These are phyloP conservation scores for Zaprionus ghesquierei DNA, from an alignment of 1,140 invertebrate genomes.

Conservation along the genomic window DNA sequence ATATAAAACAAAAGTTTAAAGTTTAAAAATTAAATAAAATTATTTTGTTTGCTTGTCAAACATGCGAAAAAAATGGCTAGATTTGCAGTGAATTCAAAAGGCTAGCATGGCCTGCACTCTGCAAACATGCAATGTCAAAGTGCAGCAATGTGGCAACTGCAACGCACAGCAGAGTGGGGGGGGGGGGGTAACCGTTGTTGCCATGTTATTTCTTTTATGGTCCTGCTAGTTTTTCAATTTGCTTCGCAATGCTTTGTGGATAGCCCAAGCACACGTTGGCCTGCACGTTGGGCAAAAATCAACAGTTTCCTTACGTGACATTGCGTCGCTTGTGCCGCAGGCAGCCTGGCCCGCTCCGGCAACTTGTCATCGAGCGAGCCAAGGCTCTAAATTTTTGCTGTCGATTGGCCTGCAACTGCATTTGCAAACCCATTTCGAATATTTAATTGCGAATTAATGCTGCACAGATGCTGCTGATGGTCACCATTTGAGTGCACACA, in stretches of 20 bases:
- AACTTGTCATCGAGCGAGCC: constrained; percentile 21
- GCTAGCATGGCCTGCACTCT: neutral
- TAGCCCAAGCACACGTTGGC: neutral
- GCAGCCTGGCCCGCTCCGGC: no score
- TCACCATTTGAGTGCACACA: neutral
- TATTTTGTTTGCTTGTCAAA: no score
- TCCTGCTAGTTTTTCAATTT: constrained; percentile 33
- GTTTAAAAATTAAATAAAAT: no score
- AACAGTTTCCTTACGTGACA: constrained; percentile 44
- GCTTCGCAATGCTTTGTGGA: constrained; percentile 23
- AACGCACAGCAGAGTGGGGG: neutral
- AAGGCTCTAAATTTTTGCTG: constrained; percentile 8
- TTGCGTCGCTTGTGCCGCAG: constrained; percentile 14
- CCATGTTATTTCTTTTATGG: constrained; percentile 29
- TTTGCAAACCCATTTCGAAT: constrained; percentile 24
- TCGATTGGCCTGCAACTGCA: constrained; percentile 27
- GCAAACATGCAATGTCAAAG: constrained; percentile 11
- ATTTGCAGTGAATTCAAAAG: no score
- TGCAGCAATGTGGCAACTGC: constrained; percentile 19
- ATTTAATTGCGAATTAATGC: constrained; percentile 35
- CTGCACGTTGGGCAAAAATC: constrained; percentile 28
- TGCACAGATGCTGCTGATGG: neutral
- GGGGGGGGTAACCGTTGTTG: neutral
- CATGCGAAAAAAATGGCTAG: no score
- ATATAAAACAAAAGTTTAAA: no score